Conservation (phyloP, 2,797 vertebrate species). For the Xerus rutilus region DNA sequence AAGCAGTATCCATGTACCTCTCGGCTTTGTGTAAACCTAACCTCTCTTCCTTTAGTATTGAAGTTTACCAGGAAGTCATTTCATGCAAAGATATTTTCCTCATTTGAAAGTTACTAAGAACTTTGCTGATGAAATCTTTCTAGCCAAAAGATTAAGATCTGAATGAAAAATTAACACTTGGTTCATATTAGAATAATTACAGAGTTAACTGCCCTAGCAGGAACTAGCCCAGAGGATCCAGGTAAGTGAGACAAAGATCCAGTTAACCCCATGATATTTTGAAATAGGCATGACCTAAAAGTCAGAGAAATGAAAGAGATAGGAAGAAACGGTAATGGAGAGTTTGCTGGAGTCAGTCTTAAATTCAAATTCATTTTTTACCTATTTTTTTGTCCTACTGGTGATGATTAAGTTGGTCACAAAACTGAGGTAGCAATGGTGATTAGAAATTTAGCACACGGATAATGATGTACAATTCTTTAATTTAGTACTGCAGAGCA, state of each 20-base stretch:
- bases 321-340: not conserved
- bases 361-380: not conserved
- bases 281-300: not conserved
- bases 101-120: slow-evolving; percentile 10
- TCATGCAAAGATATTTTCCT: slow-evolving; percentile 5
- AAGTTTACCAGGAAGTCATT: not conserved
- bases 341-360: not conserved
- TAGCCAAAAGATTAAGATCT: slow-evolving; percentile 27
- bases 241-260: not conserved
- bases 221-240: not conserved
- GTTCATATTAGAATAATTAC: slow-evolving; percentile 20
- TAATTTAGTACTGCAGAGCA: not conserved
- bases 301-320: not conserved
- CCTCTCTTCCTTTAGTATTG: not conserved
- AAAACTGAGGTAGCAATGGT: not conserved
- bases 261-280: not conserved
- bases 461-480: not conserved
- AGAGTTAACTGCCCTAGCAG: not conserved
- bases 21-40: not conserved
- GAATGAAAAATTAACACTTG: not conserved
- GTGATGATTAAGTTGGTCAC: not conserved
- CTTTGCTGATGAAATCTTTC: not conserved
- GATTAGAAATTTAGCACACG: not conserved
- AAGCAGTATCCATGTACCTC: not conserved
- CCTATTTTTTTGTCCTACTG: not conserved